phyloP scores from a whole-genome alignment of 2,797 vertebrate genomes.

The Takifugu rubripes region DNA sequence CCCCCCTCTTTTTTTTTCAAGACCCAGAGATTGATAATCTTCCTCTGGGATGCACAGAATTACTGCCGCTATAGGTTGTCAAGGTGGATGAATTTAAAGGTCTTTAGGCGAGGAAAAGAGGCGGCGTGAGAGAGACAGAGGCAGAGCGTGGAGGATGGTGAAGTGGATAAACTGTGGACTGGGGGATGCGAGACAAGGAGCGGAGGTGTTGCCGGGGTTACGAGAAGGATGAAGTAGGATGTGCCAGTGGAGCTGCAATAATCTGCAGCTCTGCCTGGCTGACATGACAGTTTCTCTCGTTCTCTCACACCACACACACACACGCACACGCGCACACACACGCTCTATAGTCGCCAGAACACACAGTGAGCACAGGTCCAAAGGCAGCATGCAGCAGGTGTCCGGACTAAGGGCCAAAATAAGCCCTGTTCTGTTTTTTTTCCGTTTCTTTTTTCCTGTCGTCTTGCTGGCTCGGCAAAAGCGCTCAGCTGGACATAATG shows the following conservation, averaged over 20 bases:
- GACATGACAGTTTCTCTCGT: conserved; percentile 33
- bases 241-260: conserved; percentile 57
- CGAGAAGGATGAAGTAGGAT: conserved; percentile 58
- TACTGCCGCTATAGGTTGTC: conserved; percentile 29
- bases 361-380: conserved; percentile 19
- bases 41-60: conserved; percentile 33
- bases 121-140: conserved; percentile 12
- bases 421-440: conserved; percentile 34
- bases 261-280: conserved; percentile 55
- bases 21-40: conserved; percentile 46
- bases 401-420: conserved; percentile 19
- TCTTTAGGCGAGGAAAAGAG: background rate
- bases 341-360: conserved; percentile 10
- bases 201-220: conserved; percentile 62
- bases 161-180: conserved; percentile 11
- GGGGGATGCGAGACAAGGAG: conserved; percentile 44
- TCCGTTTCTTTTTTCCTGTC: conserved; percentile 6
- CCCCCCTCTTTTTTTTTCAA: conserved; percentile 46
- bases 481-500: conserved; percentile 57
- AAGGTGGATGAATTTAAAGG: conserved; percentile 36
- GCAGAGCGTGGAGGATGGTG: conserved; percentile 36
- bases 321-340: background rate
- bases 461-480: conserved; percentile 29
- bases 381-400: conserved; percentile 13
- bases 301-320: conserved; percentile 9